These are phyloP conservation scores for Catharus ustulatus DNA, from an alignment of 2,797 vertebrate genomes.

Conservation along the genomic window DNA sequence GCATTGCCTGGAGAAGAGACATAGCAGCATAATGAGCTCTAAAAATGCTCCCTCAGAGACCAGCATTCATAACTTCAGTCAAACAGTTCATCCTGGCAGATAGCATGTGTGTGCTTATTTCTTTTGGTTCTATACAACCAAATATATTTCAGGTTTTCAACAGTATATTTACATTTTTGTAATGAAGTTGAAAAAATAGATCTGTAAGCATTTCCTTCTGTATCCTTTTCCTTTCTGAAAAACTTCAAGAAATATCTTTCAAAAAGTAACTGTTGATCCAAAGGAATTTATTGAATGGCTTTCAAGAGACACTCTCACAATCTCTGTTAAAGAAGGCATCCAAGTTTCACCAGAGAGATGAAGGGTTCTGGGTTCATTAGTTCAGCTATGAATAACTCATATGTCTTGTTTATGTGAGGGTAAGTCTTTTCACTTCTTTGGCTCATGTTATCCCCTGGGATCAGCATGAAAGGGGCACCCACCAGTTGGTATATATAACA, in stretches of 20 bases:
- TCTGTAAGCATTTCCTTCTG: not conserved
- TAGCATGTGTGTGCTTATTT: not conserved
- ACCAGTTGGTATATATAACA: not conserved
- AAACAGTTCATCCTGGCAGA: not conserved
- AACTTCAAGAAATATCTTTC: not conserved
- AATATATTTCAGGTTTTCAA: constrained; percentile 15
- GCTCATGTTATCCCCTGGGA: not conserved
- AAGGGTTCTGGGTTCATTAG: constrained; percentile 7
- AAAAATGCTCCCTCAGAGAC: not conserved
- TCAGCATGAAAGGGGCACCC: not conserved
- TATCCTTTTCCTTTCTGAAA: not conserved
- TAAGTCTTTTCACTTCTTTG: not conserved
- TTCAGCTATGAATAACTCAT: not conserved
- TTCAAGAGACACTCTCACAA: not conserved
- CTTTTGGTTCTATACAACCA: not conserved
- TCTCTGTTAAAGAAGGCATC: not conserved
- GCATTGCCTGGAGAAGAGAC: not conserved
- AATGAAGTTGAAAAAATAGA: not conserved
- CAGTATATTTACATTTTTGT: not conserved
- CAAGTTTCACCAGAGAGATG: constrained; percentile 9
- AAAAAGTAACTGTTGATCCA: constrained; percentile 32
- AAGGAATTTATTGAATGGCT: constrained; percentile 25
- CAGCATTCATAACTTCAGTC: not conserved
- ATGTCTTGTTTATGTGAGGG: not conserved
- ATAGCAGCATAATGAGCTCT: not conserved